Evolutionary conservation across 2,888 invertebrate genomes (phyloP).

Genomic region (Incurvaria masculella): DNA sequence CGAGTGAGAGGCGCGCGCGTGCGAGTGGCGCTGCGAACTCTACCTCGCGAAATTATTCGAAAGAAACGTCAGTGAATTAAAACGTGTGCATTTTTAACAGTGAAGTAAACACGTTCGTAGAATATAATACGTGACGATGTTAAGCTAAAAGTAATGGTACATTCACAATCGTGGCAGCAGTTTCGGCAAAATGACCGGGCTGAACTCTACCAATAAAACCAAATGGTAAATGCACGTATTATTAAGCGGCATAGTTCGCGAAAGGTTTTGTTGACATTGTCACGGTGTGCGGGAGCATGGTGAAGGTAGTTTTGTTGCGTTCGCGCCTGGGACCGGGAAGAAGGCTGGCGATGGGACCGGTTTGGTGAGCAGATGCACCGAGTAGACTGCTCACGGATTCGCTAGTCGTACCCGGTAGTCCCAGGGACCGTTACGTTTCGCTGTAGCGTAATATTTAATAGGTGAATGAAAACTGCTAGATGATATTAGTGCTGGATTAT

Average conservation of each 20-base stretch:
- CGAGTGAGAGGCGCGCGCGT: neutral
- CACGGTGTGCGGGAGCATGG: neutral
- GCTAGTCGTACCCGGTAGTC: too few relatives aligned
- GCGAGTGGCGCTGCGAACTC: neutral
- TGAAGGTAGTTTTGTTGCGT: neutral
- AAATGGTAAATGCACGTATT: neutral
- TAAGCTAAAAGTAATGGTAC: too few relatives aligned
- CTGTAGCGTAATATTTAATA: too few relatives aligned
- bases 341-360: neutral
- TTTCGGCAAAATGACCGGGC: neutral
- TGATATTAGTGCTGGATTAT: too few relatives aligned
- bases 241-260: neutral
- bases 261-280: neutral
- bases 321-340: neutral
- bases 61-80: neutral
- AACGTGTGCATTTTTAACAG: neutral
- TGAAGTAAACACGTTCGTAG: too few relatives aligned
- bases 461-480: too few relatives aligned
- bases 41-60: neutral
- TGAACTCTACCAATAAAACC: neutral
- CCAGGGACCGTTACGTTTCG: too few relatives aligned
- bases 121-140: too few relatives aligned
- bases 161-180: neutral
- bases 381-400: too few relatives aligned
- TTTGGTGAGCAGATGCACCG: neutral